Percentiles rank a stretch among this genome's conserved stretches.
These are phyloP conservation scores for rat (Rattus norvegicus) DNA, from an alignment of 2,113 vertebrate species.

Conservation along the genomic window GRCr8 NC_086032.1:36041001-36041500, in stretches of 20 bases:
- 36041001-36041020: background rate
- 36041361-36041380: background rate
- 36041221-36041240: background rate
- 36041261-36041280: background rate
- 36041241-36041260: background rate
- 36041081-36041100: too few species aligned
- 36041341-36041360: fast-evolving
- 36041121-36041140: background rate
- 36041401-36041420: background rate
- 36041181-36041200: background rate
- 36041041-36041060: slow-evolving; percentile 21
- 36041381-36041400: background rate
- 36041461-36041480: background rate
- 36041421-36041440: background rate
- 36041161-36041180: background rate
- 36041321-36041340: fast-evolving
- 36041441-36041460: background rate
- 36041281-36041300: background rate
- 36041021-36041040: background rate
- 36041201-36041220: background rate
- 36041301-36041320: background rate
- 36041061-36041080: background rate
- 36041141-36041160: background rate
- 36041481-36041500: background rate
- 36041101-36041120: too few species aligned